Evolutionary conservation across 2,888 invertebrate species (phyloP).

Genomic region (Hydriomena furcata): DNA sequence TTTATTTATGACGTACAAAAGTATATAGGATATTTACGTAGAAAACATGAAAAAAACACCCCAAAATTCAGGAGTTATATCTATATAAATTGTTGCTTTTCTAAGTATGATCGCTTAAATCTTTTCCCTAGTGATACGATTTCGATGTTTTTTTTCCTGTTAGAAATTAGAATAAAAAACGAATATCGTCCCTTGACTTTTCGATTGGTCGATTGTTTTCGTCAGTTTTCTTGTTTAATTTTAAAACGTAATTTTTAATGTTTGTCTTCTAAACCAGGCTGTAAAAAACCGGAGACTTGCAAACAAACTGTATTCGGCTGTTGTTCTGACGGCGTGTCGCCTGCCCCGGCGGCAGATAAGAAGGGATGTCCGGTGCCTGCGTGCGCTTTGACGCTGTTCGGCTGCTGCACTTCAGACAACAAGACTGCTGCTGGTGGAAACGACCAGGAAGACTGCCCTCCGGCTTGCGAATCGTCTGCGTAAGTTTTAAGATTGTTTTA

Average conservation of each 20-base stretch:
- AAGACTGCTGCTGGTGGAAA: slow-evolving; percentile 91
- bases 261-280: slow-evolving; percentile 73
- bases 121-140: too few species aligned
- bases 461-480: slow-evolving; percentile 83
- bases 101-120: too few species aligned
- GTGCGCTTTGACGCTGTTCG: slow-evolving; percentile 91
- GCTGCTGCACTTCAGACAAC: slow-evolving; percentile 91
- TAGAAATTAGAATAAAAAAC: too few species aligned
- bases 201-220: too few species aligned
- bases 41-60: too few species aligned
- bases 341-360: slow-evolving; percentile 87
- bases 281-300: slow-evolving; percentile 89
- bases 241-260: not conserved
- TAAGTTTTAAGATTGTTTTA: slow-evolving; percentile 43
- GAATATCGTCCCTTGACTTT: too few species aligned
- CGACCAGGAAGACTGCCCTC: slow-evolving; percentile 92
- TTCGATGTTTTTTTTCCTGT: too few species aligned
- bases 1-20: too few species aligned
- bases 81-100: too few species aligned
- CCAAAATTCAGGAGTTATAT: too few species aligned
- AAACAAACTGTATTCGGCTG: slow-evolving; percentile 90
- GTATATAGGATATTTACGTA: too few species aligned
- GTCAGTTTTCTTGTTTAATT: too few species aligned
- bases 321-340: slow-evolving; percentile 92
- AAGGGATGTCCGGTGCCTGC: slow-evolving; percentile 90